Evolutionary conservation across 2,113 vertebrate species (phyloP), one percentile per base, ranked within the genome.

Genomic region (Platysteira castanea): DNA sequence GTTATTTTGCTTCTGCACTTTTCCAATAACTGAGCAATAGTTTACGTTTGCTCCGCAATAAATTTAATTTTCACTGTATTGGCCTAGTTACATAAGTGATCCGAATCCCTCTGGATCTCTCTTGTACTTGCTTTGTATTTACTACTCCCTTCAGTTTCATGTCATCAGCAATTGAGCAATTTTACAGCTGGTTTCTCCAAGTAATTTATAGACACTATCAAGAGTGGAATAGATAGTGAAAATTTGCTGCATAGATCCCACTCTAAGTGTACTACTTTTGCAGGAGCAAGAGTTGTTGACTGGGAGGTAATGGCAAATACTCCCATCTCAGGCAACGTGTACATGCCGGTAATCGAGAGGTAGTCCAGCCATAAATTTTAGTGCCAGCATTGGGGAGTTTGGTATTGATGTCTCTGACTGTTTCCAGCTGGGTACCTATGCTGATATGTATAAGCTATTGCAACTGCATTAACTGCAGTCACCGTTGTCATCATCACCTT

Each of bases 61-160:
- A 93, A 90, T 94, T 93, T 90, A 57, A 75, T 92, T 92, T 93
- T 46, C 41, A 24, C 31, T 93, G 83, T 95, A 60, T 87, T 96
- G 95, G 69, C 96, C 96, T 98, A 97, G 77, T 97, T 97, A 94
- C 94, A 96, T 96, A 97, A 98, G 92, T 90, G 95, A 96, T 98
- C 78, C 1, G 13, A 60, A 92, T 97, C 94, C 95, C 93, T 79
- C 81, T 95, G 65, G 80, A 93, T 91, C 90, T 95, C 92, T 95
- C 82, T 67, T 54, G 60, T 88, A 77, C 95, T 94, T 97, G 79
- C 94, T 96, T 97, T 96, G 57, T 97, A 95, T 97, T 98, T 98
- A 97, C 97, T 96, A 74, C 93, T 91, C 94, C 87, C 84, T 96
- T 97, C 94, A 93, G 63, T 97, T 94, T 82, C 88, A 86, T 93